A percentile compares a stretch with the other conserved stretches of the same genome.
phyloP scores from a whole-genome alignment of 2,888 invertebrate genomes.

The Sinohyriopsis cumingii region DNA sequence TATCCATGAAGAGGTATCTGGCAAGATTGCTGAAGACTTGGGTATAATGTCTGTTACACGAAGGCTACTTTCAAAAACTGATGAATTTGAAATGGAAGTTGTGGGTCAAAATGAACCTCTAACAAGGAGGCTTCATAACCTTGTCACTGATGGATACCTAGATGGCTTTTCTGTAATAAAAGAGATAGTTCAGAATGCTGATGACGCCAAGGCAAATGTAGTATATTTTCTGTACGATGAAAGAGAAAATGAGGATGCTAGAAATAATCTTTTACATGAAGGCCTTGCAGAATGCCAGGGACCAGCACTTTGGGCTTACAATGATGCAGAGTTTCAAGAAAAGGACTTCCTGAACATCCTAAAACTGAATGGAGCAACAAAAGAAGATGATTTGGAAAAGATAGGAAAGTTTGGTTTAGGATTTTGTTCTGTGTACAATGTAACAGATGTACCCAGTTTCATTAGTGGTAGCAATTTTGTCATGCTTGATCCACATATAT shows the following conservation, averaged over 20 bases:
- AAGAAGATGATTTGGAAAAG: conserved; percentile 54
- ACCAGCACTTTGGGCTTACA: conserved; percentile 67
- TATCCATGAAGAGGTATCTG: conserved; percentile 44
- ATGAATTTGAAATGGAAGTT: conserved; percentile 19
- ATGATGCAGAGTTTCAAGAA: conserved; percentile 62
- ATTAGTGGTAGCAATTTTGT: conserved; percentile 62
- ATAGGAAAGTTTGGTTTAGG: conserved; percentile 68
- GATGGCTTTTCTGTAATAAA: conserved; percentile 64
- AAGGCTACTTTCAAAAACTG: conserved; percentile 43
- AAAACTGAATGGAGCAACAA: conserved; percentile 66
- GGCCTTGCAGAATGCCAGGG: too few relatives aligned
- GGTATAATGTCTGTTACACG: conserved; percentile 54
- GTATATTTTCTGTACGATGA: conserved; percentile 63
- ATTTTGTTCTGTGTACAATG: conserved; percentile 67
- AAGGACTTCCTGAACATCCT: conserved; percentile 65
- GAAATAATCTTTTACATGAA: conserved; percentile 48
- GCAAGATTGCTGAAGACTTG: conserved; percentile 42
- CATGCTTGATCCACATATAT: conserved; percentile 67
- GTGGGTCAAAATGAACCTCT: conserved; percentile 62
- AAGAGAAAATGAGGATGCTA: conserved; percentile 50
- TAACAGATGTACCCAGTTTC: conserved; percentile 68
- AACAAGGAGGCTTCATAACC: conserved; percentile 49
- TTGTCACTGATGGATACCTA: conserved; percentile 53
- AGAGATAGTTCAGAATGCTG: conserved; percentile 65
- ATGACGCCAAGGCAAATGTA: conserved; percentile 60